phyloP scores from a whole-genome alignment of 2,113 vertebrate genomes.

The Ranitomeya imitator region DNA sequence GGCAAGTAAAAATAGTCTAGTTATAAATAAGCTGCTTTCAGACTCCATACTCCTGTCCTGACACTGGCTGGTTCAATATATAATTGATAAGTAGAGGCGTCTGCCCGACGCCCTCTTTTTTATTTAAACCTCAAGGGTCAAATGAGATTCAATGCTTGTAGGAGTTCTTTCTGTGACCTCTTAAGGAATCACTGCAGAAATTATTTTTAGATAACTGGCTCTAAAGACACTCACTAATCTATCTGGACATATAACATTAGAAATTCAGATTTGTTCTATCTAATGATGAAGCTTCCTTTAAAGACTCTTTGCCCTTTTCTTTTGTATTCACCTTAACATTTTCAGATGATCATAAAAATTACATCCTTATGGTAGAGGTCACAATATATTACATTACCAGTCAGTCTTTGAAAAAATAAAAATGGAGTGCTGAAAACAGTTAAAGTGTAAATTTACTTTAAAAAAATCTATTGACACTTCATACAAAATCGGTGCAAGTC shows the following conservation, averaged over 20 bases:
- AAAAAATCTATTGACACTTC: too few relatives aligned
- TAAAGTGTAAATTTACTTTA: too few relatives aligned
- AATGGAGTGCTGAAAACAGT: neutral
- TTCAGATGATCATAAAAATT: conserved; percentile 44
- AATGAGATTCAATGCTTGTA: conserved; percentile 32
- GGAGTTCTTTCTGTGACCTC: conserved; percentile 36
- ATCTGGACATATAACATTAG: conserved; percentile 60
- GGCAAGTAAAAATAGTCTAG: neutral
- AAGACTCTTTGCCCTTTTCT: conserved; percentile 57
- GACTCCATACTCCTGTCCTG: neutral
- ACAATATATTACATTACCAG: neutral
- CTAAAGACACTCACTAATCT: conserved; percentile 56
- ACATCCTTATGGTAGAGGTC: neutral
- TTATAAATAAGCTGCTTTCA: conserved; percentile 11
- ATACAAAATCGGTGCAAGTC: too few relatives aligned
- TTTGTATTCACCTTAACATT: conserved; percentile 53
- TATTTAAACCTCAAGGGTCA: conserved; percentile 51
- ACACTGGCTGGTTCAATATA: conserved; percentile 34
- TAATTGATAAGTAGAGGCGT: conserved; percentile 48
- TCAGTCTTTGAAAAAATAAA: neutral
- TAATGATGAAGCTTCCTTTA: conserved; percentile 56
- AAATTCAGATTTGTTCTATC: conserved; percentile 60
- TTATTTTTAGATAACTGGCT: conserved; percentile 57
- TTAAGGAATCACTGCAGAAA: conserved; percentile 41
- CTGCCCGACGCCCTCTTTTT: conserved; percentile 42